These are phyloP conservation scores for Hyaena hyaena DNA, from an alignment of 2,113 vertebrate genomes.

Conservation along the genomic window DNA sequence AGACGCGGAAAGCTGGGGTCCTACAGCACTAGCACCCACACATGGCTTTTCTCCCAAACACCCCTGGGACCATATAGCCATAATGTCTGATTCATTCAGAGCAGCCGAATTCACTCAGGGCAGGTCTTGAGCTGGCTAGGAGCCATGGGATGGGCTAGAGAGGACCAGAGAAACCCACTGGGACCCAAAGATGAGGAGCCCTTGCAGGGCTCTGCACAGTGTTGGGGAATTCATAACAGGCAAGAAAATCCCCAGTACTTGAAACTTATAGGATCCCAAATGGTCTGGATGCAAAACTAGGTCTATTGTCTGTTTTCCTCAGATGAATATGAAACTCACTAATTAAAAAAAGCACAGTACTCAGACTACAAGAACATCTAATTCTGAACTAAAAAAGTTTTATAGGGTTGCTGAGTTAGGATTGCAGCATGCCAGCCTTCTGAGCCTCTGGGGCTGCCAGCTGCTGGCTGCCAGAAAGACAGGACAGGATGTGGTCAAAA, in stretches of 20 bases:
- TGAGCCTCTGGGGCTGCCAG: background rate
- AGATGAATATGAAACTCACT: background rate
- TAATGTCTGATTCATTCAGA: background rate
- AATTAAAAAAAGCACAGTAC: background rate
- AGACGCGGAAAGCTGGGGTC: background rate
- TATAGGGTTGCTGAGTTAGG: background rate
- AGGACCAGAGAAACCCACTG: background rate
- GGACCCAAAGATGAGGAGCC: background rate
- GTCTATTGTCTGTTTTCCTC: background rate
- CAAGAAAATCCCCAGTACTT: background rate
- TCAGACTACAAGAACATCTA: background rate
- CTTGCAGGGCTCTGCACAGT: background rate
- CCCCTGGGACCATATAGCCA: background rate
- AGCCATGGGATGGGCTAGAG: background rate
- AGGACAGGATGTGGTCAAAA: background rate
- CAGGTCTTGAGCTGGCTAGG: background rate
- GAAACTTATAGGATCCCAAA: background rate
- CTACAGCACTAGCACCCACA: background rate
- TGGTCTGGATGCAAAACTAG: background rate
- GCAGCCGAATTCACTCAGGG: background rate
- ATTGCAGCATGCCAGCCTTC: background rate
- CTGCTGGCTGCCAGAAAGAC: background rate
- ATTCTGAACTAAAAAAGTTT: background rate
- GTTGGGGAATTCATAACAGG: background rate
- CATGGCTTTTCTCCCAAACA: background rate